Evolutionary conservation across 1,140 invertebrate species (phyloP).

Genomic region (Gryon sp.): DNA sequence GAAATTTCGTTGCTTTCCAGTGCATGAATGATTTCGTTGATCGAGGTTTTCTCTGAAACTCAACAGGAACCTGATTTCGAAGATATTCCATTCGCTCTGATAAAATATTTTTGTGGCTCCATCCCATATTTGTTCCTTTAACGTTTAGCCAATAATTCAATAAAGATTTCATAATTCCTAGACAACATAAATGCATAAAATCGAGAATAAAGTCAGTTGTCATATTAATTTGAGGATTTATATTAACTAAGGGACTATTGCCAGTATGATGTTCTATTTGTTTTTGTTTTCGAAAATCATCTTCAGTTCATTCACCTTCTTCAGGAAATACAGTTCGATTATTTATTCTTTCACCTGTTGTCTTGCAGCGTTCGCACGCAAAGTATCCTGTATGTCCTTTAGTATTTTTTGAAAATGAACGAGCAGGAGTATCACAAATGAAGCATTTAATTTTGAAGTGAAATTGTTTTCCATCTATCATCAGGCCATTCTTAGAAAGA

Average conservation of each 20-base stretch:
- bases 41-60: too few species aligned
- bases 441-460: not conserved
- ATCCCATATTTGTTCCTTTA: not conserved
- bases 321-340: not conserved
- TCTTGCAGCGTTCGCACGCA: conserved; percentile 8
- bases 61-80: not conserved
- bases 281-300: not conserved
- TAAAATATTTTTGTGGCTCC: not conserved
- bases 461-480: not conserved
- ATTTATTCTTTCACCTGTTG: not conserved
- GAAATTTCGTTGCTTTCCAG: conserved; percentile 7
- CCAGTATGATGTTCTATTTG: not conserved
- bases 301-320: not conserved
- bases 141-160: not conserved
- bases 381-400: conserved; percentile 16
- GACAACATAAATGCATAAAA: conserved; percentile 19
- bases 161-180: not conserved
- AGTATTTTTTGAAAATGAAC: not conserved
- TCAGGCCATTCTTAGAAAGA: not conserved
- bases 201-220: conserved; percentile 14
- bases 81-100: not conserved
- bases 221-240: conserved; percentile 12
- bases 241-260: not conserved
- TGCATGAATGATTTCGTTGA: too few species aligned
- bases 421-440: not conserved